Evolutionary conservation across 2,113 vertebrate species (phyloP).

Genomic region (Prolemur simus): DNA sequence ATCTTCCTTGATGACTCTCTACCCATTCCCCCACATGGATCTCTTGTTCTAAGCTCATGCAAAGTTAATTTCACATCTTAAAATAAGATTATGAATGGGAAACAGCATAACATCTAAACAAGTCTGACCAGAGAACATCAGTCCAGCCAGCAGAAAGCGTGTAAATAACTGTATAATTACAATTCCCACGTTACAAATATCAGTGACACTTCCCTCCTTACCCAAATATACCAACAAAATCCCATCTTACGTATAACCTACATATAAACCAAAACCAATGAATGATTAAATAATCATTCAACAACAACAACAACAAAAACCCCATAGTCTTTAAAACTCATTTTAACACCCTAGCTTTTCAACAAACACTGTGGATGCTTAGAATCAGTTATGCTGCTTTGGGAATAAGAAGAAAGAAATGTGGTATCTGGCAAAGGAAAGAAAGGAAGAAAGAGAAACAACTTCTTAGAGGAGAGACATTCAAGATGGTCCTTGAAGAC

Average conservation of each 20-base stretch:
- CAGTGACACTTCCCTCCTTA: neutral
- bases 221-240: neutral
- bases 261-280: neutral
- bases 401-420: neutral
- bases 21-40: neutral
- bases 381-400: neutral
- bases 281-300: neutral
- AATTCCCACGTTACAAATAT: neutral
- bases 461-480: neutral
- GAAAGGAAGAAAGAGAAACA: neutral
- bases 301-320: neutral
- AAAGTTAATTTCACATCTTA: neutral
- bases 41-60: neutral
- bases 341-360: neutral
- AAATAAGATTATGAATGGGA: slow-evolving; percentile 27
- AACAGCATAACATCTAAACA: neutral
- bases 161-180: neutral
- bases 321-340: neutral
- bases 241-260: neutral
- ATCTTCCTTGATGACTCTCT: neutral
- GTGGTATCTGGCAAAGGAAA: no score
- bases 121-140: neutral
- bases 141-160: neutral
- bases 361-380: neutral
- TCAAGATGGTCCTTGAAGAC: neutral